These are phyloP conservation scores for Pardalotus punctatus DNA, from an alignment of 2,113 vertebrate genomes.

Conservation along the genomic window DNA sequence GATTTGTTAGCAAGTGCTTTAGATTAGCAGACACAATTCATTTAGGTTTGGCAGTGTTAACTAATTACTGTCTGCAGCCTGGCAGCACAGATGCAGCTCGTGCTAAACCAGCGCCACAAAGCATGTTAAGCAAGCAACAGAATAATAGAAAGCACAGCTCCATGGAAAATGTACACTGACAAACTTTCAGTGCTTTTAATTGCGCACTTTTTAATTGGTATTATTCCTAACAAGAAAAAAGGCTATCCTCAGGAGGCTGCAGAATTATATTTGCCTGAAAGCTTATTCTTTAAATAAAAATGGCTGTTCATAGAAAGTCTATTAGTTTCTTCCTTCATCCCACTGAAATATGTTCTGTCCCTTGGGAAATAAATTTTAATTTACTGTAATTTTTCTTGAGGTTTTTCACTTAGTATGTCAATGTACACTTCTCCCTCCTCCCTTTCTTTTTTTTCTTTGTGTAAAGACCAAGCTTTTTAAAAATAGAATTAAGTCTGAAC, in stretches of 20 bases:
- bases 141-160: constrained; percentile 59
- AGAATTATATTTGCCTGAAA: constrained; percentile 69
- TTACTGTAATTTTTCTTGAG: constrained; percentile 63
- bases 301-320: constrained; percentile 62
- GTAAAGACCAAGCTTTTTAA: constrained; percentile 30
- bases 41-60: constrained; percentile 71
- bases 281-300: constrained; percentile 68
- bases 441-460: constrained; percentile 24
- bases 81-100: constrained; percentile 27
- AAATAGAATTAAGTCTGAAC: constrained; percentile 30
- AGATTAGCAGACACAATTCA: constrained; percentile 61
- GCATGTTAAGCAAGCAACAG: constrained; percentile 50
- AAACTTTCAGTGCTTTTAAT: constrained; percentile 71
- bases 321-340: constrained; percentile 65
- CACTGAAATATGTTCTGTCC: constrained; percentile 70
- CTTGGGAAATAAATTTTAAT: constrained; percentile 76
- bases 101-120: constrained; percentile 49
- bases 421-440: constrained; percentile 42
- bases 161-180: constrained; percentile 64
- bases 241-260: constrained; percentile 55
- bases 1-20: constrained; percentile 54
- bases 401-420: constrained; percentile 59
- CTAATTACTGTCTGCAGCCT: constrained; percentile 61
- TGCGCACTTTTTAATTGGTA: constrained; percentile 70
- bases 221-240: constrained; percentile 65